Base-by-base conservation (phyloP, 2,888 invertebrate genomes). In the Orchesellides sinensis region DNA sequence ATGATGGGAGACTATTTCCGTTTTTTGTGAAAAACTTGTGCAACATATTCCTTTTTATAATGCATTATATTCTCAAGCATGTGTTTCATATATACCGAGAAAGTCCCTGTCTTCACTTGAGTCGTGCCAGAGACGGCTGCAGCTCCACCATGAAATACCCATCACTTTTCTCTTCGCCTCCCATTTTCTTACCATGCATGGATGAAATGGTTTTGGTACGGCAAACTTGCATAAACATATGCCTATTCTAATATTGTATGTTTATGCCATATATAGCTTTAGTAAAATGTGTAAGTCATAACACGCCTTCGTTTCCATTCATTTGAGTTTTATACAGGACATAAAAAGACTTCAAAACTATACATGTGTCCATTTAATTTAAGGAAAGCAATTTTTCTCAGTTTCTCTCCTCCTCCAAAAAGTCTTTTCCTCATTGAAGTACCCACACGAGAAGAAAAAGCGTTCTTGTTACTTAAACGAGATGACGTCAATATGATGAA, bases 401-500 rank as follows among this genome's bases (percentile, higher is more conserved):
- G 5, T 56, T 25, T 56, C 25, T 3, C 23, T 56, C 27, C n/a
- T n/a, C n/a, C n/a, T n/a, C n/a, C n/a, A n/a, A n/a, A n/a, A 14
- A 56, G 56, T 25, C 27, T 49, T 56, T 56, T 12, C 23, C 23
- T 27, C 25, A 14, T 56, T 27, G n/a, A 21, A 52, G 52, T 17
- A 4, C 52, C 19, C 21, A 52, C 4, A 3, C 17, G 8, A 17
- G 8, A 52, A 47, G 8, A 47, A 49, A 47, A 56, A 49, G 49
- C 27, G 75, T 47, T 29, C 52, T 23, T 52, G 40, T 68, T 45
- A 45, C 56, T 61, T 61, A 17, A 66, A 65, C 10, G 25, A 59
- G 65, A 59, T 81, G 74, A 79, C 79, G 79, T 79, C 70, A 79
- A 63, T 59, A 35, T 40, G 70, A 79, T 79, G 72, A 79, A 79